Evolutionary conservation across 2,113 vertebrate genomes (phyloP).

Genomic region (Eublepharis macularius): DNA sequence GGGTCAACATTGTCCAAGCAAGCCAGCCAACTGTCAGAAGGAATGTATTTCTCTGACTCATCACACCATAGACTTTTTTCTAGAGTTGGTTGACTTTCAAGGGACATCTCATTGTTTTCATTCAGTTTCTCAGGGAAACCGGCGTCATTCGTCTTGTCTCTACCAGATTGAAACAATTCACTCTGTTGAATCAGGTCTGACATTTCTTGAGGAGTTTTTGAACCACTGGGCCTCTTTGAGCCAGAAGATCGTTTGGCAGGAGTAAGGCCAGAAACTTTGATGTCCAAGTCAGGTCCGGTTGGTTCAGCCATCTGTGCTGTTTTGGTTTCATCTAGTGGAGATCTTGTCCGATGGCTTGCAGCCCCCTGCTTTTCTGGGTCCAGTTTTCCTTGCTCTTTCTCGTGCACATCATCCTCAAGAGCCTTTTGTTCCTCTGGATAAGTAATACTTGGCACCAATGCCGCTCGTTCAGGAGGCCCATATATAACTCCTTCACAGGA

Average conservation of each 20-base stretch:
- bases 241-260: conserved; percentile 53
- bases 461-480: conserved; percentile 39
- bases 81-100: conserved; percentile 34
- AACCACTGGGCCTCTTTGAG: conserved; percentile 43
- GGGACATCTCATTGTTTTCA: conserved; percentile 13
- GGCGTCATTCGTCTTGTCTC: conserved; percentile 50
- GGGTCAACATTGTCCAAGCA: conserved; percentile 46
- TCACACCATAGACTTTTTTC: conserved; percentile 62
- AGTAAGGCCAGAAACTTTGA: too few species aligned
- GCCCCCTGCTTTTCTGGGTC: conserved; percentile 44
- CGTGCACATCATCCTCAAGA: conserved; percentile 42
- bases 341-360: conserved; percentile 27
- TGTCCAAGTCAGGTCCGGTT: conserved; percentile 46
- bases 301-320: conserved; percentile 43
- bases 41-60: conserved; percentile 48
- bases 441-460: conserved; percentile 37
- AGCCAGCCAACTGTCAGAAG: conserved; percentile 56
- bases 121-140: conserved; percentile 55
- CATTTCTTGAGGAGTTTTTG: conserved; percentile 46
- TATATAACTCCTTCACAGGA: conserved; percentile 60
- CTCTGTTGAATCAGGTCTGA: conserved; percentile 43
- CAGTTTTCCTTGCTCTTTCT: conserved; percentile 48
- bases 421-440: conserved; percentile 54
- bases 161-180: conserved; percentile 43
- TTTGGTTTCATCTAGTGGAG: conserved; percentile 30